Conservation (phyloP, 2,113 vertebrate species). For the Mus pahari region DNA sequence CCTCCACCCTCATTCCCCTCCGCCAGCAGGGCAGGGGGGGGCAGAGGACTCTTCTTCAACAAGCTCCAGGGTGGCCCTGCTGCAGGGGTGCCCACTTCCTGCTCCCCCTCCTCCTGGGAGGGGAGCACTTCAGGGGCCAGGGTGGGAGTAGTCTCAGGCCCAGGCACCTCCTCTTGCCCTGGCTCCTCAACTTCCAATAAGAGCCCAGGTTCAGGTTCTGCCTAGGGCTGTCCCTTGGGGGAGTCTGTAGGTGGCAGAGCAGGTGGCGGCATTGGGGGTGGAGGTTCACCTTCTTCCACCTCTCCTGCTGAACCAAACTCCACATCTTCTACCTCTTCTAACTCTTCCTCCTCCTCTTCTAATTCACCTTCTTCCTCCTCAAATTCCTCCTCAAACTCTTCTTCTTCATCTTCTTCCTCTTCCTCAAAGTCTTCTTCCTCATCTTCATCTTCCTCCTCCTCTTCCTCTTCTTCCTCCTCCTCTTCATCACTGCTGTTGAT, state of each 20-base stretch:
- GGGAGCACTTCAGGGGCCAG: slow-evolving; percentile 29
- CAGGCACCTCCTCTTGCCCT: background rate
- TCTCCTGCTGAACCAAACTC: slow-evolving; percentile 72
- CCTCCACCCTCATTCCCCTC: slow-evolving; percentile 48
- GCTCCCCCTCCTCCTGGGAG: slow-evolving; percentile 66
- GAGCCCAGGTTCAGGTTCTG: slow-evolving; percentile 83
- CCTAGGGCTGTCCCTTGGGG: slow-evolving; percentile 71
- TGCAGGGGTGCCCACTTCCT: background rate
- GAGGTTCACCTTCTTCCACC: slow-evolving; percentile 78
- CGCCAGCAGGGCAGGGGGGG: slow-evolving; percentile 61
- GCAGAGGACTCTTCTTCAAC: slow-evolving; percentile 52
- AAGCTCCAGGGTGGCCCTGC: slow-evolving; percentile 34
- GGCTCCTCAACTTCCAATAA: slow-evolving; percentile 81
- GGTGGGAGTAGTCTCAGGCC: background rate
- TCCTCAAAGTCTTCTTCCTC: slow-evolving; percentile 85
- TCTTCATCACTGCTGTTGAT: slow-evolving; percentile 94
- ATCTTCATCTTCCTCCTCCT: slow-evolving; percentile 66
- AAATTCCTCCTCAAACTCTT: slow-evolving; percentile 88
- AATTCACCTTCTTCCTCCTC: slow-evolving; percentile 85
- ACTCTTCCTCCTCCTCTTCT: slow-evolving; percentile 85
- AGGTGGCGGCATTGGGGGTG: slow-evolving; percentile 67
- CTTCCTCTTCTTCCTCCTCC: slow-evolving; percentile 87
- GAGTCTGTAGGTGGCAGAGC: slow-evolving; percentile 60
- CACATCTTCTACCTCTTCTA: slow-evolving; percentile 80
- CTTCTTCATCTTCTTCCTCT: slow-evolving; percentile 87